Conservation (phyloP, 2,113 vertebrate genomes). For the Corynorhinus townsendii region DNA sequence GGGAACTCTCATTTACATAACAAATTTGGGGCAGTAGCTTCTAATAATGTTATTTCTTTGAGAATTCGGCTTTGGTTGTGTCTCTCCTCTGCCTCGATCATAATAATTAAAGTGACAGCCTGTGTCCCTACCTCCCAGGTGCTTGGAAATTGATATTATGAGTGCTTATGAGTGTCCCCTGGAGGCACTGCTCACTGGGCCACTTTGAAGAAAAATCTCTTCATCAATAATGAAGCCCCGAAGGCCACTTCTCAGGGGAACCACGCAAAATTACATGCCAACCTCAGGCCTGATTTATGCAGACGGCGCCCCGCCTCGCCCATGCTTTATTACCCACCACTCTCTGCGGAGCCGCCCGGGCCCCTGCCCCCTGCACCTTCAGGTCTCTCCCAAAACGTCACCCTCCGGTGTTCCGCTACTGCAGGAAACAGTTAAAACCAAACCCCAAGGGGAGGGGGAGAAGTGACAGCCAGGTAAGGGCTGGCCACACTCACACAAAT, state of each 20-base stretch:
- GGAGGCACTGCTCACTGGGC: slow-evolving; percentile 65
- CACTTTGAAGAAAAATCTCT: slow-evolving; percentile 75
- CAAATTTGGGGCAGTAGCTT: not conserved
- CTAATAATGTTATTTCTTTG: not conserved
- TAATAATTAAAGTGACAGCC: slow-evolving; percentile 67
- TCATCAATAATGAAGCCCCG: slow-evolving; percentile 69
- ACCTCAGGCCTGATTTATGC: slow-evolving; percentile 66
- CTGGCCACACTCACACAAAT: not conserved
- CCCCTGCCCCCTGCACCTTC: not conserved
- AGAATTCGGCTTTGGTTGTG: not conserved
- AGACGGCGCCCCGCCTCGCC: not conserved
- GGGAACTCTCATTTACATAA: not conserved
- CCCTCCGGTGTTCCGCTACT: not conserved
- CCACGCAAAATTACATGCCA: slow-evolving; percentile 68
- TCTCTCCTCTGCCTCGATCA: not conserved
- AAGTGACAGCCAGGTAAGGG: not conserved
- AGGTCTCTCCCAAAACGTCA: not conserved
- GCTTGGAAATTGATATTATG: slow-evolving; percentile 71
- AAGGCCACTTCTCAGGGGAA: slow-evolving; percentile 72
- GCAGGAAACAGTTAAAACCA: not conserved
- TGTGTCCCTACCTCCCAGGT: slow-evolving; percentile 63
- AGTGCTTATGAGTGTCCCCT: slow-evolving; percentile 71
- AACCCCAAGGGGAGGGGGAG: not conserved
- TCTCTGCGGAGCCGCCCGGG: not conserved
- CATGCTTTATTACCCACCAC: not conserved